Conservation (phyloP, 2,888 invertebrate species). For the Chrysopilus asiliformis region DNA sequence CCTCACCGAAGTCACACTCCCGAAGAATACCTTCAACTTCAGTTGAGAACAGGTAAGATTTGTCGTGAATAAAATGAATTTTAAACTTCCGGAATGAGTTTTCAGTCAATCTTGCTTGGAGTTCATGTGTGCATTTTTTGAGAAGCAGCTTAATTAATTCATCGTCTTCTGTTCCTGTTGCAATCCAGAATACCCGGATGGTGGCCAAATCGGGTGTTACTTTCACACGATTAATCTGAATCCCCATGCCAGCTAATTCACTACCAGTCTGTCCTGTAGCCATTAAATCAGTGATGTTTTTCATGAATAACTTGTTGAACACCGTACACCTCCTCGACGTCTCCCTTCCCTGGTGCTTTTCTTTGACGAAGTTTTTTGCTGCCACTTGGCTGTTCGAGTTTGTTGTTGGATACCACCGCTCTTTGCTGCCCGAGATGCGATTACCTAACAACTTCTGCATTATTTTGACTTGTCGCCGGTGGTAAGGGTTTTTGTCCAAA, state of each 20-base stretch:
- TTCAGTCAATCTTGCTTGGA: constrained; percentile 60
- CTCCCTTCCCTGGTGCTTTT: constrained; percentile 40
- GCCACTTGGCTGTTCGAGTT: constrained; percentile 8
- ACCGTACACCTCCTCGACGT: constrained; percentile 48
- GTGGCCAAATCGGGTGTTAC: constrained; percentile 50
- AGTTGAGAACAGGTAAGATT: constrained; percentile 38
- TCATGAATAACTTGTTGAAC: constrained; percentile 71
- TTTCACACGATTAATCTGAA: constrained; percentile 60
- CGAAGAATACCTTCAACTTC: constrained; percentile 48
- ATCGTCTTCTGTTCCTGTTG: constrained; percentile 43
- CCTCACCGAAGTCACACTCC: constrained; percentile 54
- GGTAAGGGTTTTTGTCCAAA: too few species aligned
- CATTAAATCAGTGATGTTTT: constrained; percentile 63
- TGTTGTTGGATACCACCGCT: constrained; percentile 25
- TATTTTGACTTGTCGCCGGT: constrained; percentile 27
- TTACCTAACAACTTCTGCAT: constrained; percentile 29
- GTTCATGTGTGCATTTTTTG: constrained; percentile 48
- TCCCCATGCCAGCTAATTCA: constrained; percentile 47
- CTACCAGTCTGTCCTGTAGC: constrained; percentile 53
- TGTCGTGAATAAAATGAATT: constrained; percentile 63
- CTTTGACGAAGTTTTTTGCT: constrained; percentile 28
- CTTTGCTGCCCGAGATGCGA: constrained; percentile 26
- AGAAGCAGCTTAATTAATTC: constrained; percentile 42
- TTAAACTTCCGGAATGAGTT: constrained; percentile 57
- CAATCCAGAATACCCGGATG: constrained; percentile 61